phyloP scores from a whole-genome alignment of 2,113 vertebrate species.

The Leptosomus discolor region DNA sequence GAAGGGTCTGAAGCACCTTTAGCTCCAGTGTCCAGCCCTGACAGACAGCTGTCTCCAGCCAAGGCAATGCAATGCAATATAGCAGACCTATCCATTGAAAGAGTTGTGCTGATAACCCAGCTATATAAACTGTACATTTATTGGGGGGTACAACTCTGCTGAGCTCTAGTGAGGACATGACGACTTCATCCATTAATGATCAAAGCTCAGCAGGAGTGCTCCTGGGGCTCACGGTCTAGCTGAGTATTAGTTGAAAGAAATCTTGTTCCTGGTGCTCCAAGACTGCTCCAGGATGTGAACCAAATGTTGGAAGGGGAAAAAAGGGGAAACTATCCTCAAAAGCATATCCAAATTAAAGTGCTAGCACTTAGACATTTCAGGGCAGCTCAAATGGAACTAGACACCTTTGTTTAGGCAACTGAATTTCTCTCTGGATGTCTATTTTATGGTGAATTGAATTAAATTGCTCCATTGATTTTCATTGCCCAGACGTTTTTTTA shows the following conservation, averaged over 20 bases:
- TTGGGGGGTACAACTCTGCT: fast-evolving
- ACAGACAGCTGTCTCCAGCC: neutral
- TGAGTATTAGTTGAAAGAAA: neutral
- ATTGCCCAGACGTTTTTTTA: neutral
- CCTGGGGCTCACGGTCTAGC: neutral
- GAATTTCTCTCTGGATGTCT: neutral
- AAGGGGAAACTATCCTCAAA: neutral
- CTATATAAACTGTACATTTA: neutral
- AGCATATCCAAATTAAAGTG: neutral
- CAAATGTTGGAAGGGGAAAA: neutral
- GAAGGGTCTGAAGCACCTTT: neutral
- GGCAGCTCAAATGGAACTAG: neutral
- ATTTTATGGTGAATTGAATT: neutral
- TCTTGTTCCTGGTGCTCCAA: neutral
- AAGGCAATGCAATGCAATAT: neutral
- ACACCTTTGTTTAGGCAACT: neutral
- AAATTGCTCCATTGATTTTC: neutral
- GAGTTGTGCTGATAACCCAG: neutral
- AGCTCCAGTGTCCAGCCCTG: neutral
- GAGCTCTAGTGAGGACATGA: neutral
- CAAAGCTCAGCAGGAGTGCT: neutral
- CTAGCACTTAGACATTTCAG: neutral
- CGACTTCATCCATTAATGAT: neutral
- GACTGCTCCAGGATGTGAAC: neutral
- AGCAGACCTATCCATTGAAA: neutral